phyloP scores from a whole-genome alignment of 2,888 invertebrate genomes.

The Onchidella celtica region DNA sequence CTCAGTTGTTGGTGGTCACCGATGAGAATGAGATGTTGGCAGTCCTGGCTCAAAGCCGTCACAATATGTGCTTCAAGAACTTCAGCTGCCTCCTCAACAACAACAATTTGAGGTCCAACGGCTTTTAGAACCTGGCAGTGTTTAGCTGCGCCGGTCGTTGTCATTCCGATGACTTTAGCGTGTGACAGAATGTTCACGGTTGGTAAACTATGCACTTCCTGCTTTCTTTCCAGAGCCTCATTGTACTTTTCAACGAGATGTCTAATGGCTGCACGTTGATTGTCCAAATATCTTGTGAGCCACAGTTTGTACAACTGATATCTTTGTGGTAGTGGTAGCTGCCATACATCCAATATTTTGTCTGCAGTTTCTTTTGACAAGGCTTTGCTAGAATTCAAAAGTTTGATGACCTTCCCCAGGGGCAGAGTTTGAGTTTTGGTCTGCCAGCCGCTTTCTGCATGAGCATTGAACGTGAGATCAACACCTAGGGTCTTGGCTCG shows the following conservation, averaged over 20 bases:
- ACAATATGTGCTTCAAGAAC: conserved; percentile 89
- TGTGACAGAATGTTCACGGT: conserved; percentile 64
- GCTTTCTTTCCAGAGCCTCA: background rate
- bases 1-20: conserved; percentile 90
- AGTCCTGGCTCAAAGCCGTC: conserved; percentile 86
- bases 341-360: conserved; percentile 6
- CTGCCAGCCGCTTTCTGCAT: background rate
- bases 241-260: background rate
- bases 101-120: conserved; percentile 79
- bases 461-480: background rate
- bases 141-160: conserved; percentile 77
- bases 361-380: background rate
- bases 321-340: background rate
- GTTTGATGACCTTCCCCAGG: conserved; percentile 5
- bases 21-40: conserved; percentile 91
- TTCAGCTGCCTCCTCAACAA: conserved; percentile 92
- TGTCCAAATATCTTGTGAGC: conserved; percentile 30
- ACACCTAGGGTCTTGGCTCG: conserved; percentile 14
- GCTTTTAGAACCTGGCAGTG: conserved; percentile 65
- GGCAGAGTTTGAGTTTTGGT: background rate
- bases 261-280: background rate
- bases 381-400: background rate
- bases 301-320: conserved; percentile 36
- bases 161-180: conserved; percentile 74
- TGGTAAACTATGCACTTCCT: conserved; percentile 28